Base-by-base conservation (phyloP, 2,113 vertebrate genomes). In the Terrapene triunguis region DNA sequence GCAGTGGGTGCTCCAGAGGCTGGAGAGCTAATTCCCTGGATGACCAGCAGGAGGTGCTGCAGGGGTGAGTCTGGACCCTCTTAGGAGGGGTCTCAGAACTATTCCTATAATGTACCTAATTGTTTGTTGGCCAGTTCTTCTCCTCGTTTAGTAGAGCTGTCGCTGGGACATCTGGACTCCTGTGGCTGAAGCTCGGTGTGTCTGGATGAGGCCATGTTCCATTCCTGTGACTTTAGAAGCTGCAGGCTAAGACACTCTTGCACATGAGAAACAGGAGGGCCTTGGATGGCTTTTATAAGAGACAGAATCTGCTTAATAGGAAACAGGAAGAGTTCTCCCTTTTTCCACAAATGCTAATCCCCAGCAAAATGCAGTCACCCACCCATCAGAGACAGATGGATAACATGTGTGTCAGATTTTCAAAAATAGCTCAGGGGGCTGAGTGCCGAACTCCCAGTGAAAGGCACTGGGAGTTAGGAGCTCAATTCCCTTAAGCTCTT, bases 101-200 rank as follows among this genome's bases (percentile, higher is more conserved):
- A 12, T 42, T 76, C 82, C n/a, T 84, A 5, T n/a, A 65, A 65
- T 16, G 32, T 65, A 65, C 62, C 62, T 65, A n/a, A 35, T 35
- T n/a, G 62, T 35, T 65, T 35, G 59, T n/a, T 65, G 62, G 32
- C 62, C 62, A 19, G 3, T 29, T 62, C 59, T 65, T 65, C 32
- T 65, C 13, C 14, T 65, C 8, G 11, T 21, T 84, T 27, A 54
- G 32, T 55, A 91, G 38, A 7, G 3, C 42, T 55, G 35, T 65
- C 4, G n/a, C 87, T 87, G 8, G n/a, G 12, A 55, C n/a, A 38
- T 38, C 51, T 5, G 35, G 22, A 38, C 50, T 82, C 50, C 80
- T 35, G 25, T 6, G 62, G 88, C 84, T 14, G 42, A 88, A 80
- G 35, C 1, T 1, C 6, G 0, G 0, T 32, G 10, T 10, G 8